Evolutionary conservation across 1,140 invertebrate genomes (phyloP), one percentile per base, ranked within the genome.

Genomic region (Hyles euphorbiae): DNA sequence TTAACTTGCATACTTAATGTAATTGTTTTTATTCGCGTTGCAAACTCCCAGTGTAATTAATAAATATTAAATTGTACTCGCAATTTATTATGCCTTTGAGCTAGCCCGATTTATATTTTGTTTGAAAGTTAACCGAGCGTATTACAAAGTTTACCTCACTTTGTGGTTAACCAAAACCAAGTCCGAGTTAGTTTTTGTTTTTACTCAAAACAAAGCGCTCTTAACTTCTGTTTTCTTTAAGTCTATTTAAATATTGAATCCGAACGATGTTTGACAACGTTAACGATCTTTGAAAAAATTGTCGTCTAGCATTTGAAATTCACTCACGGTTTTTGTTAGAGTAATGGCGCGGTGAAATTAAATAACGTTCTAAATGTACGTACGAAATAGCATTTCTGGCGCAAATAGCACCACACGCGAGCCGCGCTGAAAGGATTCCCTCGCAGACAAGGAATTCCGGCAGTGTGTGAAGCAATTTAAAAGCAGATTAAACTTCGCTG

Each of bases 171-270:
- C 56, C 51, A 53, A 10, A 50, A 59, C 33, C 52, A 47, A 36
- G 49, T 51, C 48, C 61, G 63, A 76, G 61, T 53, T 46, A 60
- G 67, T 74, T 78, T 81, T 76, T 87, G 72, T 85, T 84, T 79
- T 83, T 74, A 76, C 43, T 77, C 67, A 85, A 82, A 85, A 86
- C 82, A 81, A 78, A 63, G 75, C 49, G 70, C 82, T 76, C 73
- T 86, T 72, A 83, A 85, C 85, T 85, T 81, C 81, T 88, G 81
- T 86, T 85, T 88, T 83, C 86, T 83, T 76, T 71, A 68, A 80
- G 80, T 74, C 63, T 65, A 63, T 67, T 69, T 74, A 77, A 84
- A 83, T 74, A 84, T 76, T 74, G 62, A 67, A 72, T 62, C 56
- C 59, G 61, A 57, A 64, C 56, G 57, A 76, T 79, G 68, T 81